Percentiles rank a stretch among this genome's conserved stretches.
Conservation (phyloP, 2,113 vertebrate species). For the Polypterus bichir region DNA sequence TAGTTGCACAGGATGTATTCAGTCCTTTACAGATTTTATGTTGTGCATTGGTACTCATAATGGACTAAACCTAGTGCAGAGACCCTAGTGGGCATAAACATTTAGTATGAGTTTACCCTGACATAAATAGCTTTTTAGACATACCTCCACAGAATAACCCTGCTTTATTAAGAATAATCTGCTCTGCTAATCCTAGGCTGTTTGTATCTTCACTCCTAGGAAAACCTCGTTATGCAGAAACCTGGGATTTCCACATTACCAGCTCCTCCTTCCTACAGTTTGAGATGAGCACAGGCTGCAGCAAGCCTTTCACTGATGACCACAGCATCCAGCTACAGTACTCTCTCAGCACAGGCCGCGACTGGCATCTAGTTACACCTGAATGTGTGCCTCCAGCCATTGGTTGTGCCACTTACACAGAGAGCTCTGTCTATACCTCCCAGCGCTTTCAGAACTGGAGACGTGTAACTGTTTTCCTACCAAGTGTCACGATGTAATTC, state of each 20-base stretch:
- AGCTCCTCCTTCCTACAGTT: constrained; percentile 89
- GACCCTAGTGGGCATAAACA: too few species aligned
- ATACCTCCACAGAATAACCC: too few species aligned
- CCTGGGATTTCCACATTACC: constrained; percentile 91
- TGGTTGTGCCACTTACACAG: constrained; percentile 78
- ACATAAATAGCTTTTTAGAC: too few species aligned
- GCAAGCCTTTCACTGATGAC: constrained; percentile 69
- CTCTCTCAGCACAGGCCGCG: constrained; percentile 78
- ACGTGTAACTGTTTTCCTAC: constrained; percentile 83
- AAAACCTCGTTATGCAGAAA: constrained; percentile 87
- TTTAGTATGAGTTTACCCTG: too few species aligned
- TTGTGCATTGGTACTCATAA: too few species aligned
- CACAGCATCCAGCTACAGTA: constrained; percentile 77
- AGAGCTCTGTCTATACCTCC: constrained; percentile 79
- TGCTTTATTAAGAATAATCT: too few species aligned
- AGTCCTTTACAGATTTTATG: too few species aligned
- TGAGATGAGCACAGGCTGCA: constrained; percentile 91
- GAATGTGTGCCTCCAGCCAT: constrained; percentile 94
- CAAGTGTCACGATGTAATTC: constrained; percentile 52
- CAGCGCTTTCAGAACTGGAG: constrained; percentile 88
- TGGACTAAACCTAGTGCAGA: too few species aligned
- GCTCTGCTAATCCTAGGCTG: too few species aligned
- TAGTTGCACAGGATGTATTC: too few species aligned
- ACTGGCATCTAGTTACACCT: constrained; percentile 81
- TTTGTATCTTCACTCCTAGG: constrained; percentile 44